Conservation (phyloP, 2,797 vertebrate genomes). For the Takifugu ocellatus region DNA sequence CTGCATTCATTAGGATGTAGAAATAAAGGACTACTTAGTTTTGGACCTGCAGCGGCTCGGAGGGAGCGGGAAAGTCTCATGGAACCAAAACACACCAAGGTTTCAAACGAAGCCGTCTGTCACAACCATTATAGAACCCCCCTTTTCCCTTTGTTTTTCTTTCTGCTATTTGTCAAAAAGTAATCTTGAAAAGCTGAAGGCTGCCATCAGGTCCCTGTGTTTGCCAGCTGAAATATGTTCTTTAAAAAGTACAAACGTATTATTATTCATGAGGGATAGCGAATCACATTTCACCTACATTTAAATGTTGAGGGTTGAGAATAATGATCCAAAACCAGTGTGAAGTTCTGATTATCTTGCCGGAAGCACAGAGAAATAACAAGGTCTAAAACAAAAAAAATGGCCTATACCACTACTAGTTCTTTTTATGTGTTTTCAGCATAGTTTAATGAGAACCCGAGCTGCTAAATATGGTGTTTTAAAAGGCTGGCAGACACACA, state of each 20-base stretch:
- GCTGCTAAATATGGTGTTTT: slow-evolving; percentile 27
- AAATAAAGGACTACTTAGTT: background rate
- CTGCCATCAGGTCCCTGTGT: slow-evolving; percentile 30
- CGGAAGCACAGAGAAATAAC: slow-evolving; percentile 24
- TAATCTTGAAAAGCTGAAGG: slow-evolving; percentile 41
- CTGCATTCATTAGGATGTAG: slow-evolving; percentile 6
- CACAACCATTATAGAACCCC: slow-evolving; percentile 18
- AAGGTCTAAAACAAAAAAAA: slow-evolving; percentile 4
- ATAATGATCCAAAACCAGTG: slow-evolving; percentile 24
- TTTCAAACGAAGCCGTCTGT: slow-evolving; percentile 22
- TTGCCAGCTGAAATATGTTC: slow-evolving; percentile 36
- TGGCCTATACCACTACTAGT: slow-evolving; percentile 10
- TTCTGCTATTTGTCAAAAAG: slow-evolving; percentile 46
- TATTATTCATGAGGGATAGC: slow-evolving; percentile 51
- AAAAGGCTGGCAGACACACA: slow-evolving; percentile 16
- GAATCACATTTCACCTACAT: slow-evolving; percentile 39
- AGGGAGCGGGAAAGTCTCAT: slow-evolving; percentile 6
- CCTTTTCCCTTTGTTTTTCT: slow-evolving; percentile 1
- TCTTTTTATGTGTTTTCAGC: slow-evolving; percentile 35
- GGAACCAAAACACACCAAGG: slow-evolving; percentile 18
- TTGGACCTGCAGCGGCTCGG: background rate
- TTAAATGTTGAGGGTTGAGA: slow-evolving; percentile 40
- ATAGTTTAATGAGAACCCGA: slow-evolving; percentile 31
- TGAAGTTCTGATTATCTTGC: slow-evolving; percentile 30
- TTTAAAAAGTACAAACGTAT: slow-evolving; percentile 41